A percentile compares a stretch with the other conserved stretches of the same genome.
phyloP scores from a whole-genome alignment of 1,140 invertebrate species.

The Procambarus virginalis region DNA sequence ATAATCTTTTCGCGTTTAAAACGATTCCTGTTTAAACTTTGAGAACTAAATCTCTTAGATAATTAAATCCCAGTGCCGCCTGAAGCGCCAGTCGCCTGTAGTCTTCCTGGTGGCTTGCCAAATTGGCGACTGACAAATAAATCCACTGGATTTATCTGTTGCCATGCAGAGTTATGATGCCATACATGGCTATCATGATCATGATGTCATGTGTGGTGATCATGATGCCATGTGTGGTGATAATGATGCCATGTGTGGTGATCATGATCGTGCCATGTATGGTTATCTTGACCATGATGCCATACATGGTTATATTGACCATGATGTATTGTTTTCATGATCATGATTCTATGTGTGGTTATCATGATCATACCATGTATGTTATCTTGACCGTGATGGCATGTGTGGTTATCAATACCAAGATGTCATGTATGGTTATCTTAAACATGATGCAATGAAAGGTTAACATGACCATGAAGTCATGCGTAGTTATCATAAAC shows the following conservation, averaged over 20 bases:
- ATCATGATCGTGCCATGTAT: not conserved
- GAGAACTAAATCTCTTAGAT: not conserved
- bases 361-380: not conserved
- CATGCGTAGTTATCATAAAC: too few relatives aligned
- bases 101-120: conserved; percentile 16
- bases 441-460: too few relatives aligned
- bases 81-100: conserved; percentile 7
- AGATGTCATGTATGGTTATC: too few relatives aligned
- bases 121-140: conserved; percentile 9
- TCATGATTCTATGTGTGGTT: too few relatives aligned
- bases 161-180: not conserved
- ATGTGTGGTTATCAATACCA: too few relatives aligned
- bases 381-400: not conserved
- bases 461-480: too few relatives aligned
- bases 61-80: too few relatives aligned
- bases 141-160: conserved; percentile 20
- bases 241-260: not conserved
- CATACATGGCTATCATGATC: too few relatives aligned
- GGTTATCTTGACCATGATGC: too few relatives aligned
- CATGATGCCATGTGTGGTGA: not conserved
- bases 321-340: too few relatives aligned
- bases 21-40: not conserved
- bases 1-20: not conserved
- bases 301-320: too few relatives aligned
- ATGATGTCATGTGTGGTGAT: too few relatives aligned